These are phyloP conservation scores for Sander vitreus DNA, from an alignment of 2,113 vertebrate species.

Conservation along the genomic window DNA sequence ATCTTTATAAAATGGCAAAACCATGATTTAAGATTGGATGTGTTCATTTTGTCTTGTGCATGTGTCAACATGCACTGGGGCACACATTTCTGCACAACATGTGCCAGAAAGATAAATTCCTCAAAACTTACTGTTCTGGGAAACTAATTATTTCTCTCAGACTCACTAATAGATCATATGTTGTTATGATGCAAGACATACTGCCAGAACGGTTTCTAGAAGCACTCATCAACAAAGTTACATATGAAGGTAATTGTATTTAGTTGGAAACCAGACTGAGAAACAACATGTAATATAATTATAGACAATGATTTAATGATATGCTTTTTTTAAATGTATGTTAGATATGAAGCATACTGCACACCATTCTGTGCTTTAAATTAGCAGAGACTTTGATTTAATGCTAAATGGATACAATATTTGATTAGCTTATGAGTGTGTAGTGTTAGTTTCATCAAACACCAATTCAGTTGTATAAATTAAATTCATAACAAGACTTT, in stretches of 20 bases:
- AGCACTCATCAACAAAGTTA: neutral
- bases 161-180: neutral
- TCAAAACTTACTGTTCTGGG: neutral
- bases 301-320: neutral
- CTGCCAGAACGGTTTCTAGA: neutral
- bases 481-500: neutral
- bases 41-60: neutral
- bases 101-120: neutral
- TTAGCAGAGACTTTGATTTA: neutral
- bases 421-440: no score
- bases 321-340: no score
- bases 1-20: neutral
- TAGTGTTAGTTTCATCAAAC: neutral
- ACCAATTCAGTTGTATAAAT: neutral
- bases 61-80: neutral
- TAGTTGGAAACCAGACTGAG: neutral
- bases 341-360: neutral
- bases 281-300: neutral
- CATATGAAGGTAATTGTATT: neutral
- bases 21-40: neutral
- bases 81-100: neutral
- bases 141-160: neutral
- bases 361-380: constrained; percentile 2
- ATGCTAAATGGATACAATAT: no score
- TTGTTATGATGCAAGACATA: neutral